A percentile compares a stretch with the other conserved stretches of the same genome.
phyloP scores from a whole-genome alignment of 2,797 vertebrate species.

The Otolemur crassicaudatus region DNA sequence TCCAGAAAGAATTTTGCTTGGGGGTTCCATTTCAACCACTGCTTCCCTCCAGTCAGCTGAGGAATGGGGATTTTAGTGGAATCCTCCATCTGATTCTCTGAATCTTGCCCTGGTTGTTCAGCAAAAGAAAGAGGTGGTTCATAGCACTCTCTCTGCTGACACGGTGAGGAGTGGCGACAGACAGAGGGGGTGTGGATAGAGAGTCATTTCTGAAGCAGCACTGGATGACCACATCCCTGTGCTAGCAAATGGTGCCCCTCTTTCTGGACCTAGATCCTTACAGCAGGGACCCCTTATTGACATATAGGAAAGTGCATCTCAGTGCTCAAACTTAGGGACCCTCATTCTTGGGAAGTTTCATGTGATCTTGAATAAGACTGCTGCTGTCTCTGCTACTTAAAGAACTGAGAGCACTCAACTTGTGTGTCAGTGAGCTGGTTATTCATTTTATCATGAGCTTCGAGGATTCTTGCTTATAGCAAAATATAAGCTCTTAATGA shows the following conservation, averaged over 20 bases:
- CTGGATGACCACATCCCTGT: not conserved
- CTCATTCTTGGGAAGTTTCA: not conserved
- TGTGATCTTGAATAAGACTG: conserved; percentile 56
- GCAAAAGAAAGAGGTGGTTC: not conserved
- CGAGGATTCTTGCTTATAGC: conserved; percentile 60
- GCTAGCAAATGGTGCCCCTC: not conserved
- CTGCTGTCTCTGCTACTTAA: conserved; percentile 37
- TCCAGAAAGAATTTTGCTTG: not conserved
- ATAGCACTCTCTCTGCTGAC: not conserved
- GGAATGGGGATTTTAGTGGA: not conserved
- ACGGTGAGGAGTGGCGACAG: not conserved
- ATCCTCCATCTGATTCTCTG: not conserved
- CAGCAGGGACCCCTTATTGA: too few species aligned
- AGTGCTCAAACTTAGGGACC: not conserved
- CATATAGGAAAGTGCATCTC: not conserved
- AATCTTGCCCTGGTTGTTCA: not conserved
- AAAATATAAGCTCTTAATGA: conserved; percentile 59
- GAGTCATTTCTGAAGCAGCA: not conserved
- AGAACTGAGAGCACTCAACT: conserved; percentile 14
- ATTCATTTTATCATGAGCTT: conserved; percentile 62
- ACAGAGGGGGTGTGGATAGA: not conserved
- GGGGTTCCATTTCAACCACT: not conserved
- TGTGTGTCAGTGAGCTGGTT: not conserved
- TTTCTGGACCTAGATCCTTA: not conserved
- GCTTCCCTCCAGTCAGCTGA: not conserved